phyloP scores from a whole-genome alignment of 1,140 invertebrate species.

The Drosophila jambulina region DNA sequence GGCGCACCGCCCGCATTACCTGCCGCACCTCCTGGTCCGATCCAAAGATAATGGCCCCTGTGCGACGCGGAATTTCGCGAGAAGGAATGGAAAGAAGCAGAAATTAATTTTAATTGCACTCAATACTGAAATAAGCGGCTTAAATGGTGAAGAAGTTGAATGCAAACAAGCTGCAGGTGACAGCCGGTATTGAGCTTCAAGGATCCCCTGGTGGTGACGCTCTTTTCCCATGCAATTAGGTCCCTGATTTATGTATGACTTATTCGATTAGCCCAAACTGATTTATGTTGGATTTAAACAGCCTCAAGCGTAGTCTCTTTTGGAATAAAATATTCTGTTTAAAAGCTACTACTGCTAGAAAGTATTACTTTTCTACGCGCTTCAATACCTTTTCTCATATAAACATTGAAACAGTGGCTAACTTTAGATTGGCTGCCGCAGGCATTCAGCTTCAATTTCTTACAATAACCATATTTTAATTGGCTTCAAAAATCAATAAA shows the following conservation, averaged over 20 bases:
- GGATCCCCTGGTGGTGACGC: neutral
- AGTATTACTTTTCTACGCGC: neutral
- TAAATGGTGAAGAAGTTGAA: neutral
- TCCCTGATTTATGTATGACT: too few species aligned
- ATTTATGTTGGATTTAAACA: neutral
- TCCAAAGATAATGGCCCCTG: constrained; percentile 97
- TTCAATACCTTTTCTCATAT: neutral
- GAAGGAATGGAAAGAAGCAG: neutral
- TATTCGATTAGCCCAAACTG: neutral
- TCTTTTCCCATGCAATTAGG: neutral
- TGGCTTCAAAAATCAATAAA: constrained; percentile 21
- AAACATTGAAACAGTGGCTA: neutral
- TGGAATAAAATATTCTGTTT: neutral
- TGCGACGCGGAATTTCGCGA: neutral
- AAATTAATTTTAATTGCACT: constrained; percentile 58
- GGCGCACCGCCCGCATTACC: constrained; percentile 95
- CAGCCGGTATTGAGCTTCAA: neutral
- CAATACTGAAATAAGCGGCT: constrained; percentile 18
- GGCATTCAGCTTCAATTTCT: constrained; percentile 23
- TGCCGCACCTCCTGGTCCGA: constrained; percentile 98
- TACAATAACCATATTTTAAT: constrained; percentile 24
- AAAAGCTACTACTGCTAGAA: neutral
- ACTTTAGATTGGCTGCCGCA: neutral
- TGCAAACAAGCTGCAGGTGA: neutral
- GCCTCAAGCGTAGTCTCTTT: neutral